Base-by-base conservation (phyloP, 1,140 invertebrate species). In the Catajapyx aquilonaris region DNA sequence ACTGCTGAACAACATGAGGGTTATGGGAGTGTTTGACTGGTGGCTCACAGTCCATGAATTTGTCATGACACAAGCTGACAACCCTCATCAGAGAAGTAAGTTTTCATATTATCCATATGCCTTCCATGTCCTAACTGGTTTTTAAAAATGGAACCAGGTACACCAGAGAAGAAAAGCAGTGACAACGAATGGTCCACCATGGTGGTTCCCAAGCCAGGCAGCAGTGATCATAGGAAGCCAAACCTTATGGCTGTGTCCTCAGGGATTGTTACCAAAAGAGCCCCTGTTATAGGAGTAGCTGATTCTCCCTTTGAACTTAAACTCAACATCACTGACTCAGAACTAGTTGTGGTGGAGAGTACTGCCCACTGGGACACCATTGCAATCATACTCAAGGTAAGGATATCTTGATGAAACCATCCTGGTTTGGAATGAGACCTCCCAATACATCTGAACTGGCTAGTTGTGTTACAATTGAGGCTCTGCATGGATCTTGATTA, bases 1-100 rank as follows among this genome's bases (percentile, higher is more conserved):
- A 37, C 58, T 96, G 15, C 60, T 97, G 2, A 93, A 95, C 53
- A 91, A 93, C 52, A 93, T 96, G 84, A 65, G 90, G 34, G 56
- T 96, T 4, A 88, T 95, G 66, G 78, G 83, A 0, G 77, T 95
- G 33, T 62, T 94, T 45, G 87, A 94, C 55, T 96, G 90, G 83
- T 78, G 91, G 69, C 73, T 88, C 51, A 69, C 73, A 9, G 68
- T 85, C 0, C 69, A 71, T 45, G 73, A 86, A 45, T 96, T 91
- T 55, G 61, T 96, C 0, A 48, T 66, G 5, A 62, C 52, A 4
- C 55, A 40, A 15, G 1, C 45, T 46, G 16, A 44, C 36, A 18
- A 39, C 37, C 20, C 33, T 30, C n/a, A 21, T 33, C 13, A 13
- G 7, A 7, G 7, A 28, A 13, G 23, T 28, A 28, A 28, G 23